phyloP scores from a whole-genome alignment of 1,140 invertebrate species.

The Diuraphis noxia region DNA sequence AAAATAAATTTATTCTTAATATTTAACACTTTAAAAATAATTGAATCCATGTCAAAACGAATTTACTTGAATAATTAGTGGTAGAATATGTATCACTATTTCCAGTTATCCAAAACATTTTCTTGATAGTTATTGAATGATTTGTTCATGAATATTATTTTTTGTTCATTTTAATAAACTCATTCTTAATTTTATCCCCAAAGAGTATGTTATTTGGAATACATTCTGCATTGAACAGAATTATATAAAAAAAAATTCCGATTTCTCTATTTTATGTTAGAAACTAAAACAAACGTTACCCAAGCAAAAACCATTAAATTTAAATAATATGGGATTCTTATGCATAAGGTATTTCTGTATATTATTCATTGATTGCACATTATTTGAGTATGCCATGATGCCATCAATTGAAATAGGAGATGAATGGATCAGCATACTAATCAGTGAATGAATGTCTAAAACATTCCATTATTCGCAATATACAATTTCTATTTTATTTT shows the following conservation, averaged over 20 bases:
- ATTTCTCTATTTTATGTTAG: neutral
- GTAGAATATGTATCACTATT: rapidly evolving
- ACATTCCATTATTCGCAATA: neutral
- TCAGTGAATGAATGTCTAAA: neutral
- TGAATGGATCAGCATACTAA: neutral
- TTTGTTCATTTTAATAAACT: neutral
- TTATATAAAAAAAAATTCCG: neutral
- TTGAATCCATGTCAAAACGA: neutral
- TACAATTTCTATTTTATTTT: neutral
- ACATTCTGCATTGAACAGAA: neutral
- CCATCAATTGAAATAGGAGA: neutral
- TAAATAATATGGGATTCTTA: neutral
- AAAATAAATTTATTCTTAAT: neutral
- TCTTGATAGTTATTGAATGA: neutral
- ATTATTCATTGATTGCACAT: constrained; percentile 21
- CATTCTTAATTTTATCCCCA: too few species aligned
- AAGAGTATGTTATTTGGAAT: neutral
- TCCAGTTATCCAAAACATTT: neutral
- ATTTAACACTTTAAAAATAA: neutral
- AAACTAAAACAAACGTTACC: neutral
- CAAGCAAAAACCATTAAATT: neutral
- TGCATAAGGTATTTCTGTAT: neutral
- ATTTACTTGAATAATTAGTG: neutral
- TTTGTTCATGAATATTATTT: neutral
- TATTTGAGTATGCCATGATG: neutral